Conservation (phyloP, 2,113 vertebrate species). For the Ptyas mucosa region DNA sequence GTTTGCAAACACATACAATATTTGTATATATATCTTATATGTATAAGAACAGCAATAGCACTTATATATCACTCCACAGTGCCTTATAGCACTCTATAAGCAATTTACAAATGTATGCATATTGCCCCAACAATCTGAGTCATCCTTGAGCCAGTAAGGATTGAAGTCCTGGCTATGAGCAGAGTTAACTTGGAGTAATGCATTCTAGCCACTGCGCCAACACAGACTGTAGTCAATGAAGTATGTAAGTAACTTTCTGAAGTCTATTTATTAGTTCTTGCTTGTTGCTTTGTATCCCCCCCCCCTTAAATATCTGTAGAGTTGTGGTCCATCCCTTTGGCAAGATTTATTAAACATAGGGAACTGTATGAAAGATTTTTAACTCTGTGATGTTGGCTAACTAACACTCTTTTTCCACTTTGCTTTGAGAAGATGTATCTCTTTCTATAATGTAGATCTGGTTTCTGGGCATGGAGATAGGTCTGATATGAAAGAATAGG, state of each 20-base stretch:
- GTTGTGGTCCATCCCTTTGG: not conserved
- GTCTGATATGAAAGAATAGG: not conserved
- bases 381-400: not conserved
- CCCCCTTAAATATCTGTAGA: not conserved
- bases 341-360: not conserved
- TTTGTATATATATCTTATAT: not conserved
- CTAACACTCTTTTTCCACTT: not conserved
- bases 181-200: not conserved
- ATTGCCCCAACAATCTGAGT: not conserved
- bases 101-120: too few species aligned
- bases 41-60: not conserved
- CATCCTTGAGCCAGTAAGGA: not conserved
- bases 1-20: not conserved
- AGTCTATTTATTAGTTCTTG: not conserved
- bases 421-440: not conserved
- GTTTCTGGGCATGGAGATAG: not conserved
- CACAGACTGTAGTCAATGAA: not conserved
- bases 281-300: not conserved
- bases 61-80: not conserved
- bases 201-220: not conserved
- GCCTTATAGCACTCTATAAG: not conserved
- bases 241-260: not conserved
- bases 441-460: not conserved
- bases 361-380: not conserved
- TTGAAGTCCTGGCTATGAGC: not conserved